Percentiles rank a stretch among this genome's conserved stretches.
These are phyloP conservation scores for Ammospiza maritima DNA, from an alignment of 2,797 vertebrate genomes.

Conservation along the genomic window DNA sequence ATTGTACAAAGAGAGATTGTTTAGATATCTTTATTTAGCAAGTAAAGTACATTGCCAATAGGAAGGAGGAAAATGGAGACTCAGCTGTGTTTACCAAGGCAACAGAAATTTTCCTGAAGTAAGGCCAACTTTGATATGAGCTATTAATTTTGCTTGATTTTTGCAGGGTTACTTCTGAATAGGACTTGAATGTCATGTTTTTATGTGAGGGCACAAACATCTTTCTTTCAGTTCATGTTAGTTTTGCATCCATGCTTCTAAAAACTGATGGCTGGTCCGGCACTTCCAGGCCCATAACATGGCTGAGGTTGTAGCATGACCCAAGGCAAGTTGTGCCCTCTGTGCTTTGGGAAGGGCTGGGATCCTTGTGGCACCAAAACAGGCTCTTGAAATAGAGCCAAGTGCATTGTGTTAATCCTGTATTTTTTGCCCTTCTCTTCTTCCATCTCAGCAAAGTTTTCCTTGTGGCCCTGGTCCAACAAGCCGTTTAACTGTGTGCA, in stretches of 20 bases:
- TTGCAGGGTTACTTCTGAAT: not conserved
- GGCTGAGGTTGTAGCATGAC: not conserved
- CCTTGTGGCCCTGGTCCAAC: not conserved
- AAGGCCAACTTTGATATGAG: conserved; percentile 40
- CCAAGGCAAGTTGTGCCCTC: not conserved
- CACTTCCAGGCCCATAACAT: rapidly evolving
- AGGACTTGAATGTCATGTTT: not conserved
- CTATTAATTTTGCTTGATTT: conserved; percentile 42
- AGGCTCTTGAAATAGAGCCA: not conserved
- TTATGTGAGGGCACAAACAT: not conserved
- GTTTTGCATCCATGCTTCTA: not conserved
- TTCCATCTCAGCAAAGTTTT: not conserved
- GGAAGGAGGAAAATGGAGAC: conserved; percentile 48
- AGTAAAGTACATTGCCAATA: conserved; percentile 25
- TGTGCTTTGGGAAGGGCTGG: not conserved
- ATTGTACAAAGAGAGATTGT: conserved; percentile 46
- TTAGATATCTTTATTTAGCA: conserved; percentile 62
- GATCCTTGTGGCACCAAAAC: not conserved
- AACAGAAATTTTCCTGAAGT: conserved; percentile 60
- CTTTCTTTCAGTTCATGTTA: not conserved
- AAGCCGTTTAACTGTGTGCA: not conserved
- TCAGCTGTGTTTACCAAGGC: conserved; percentile 68
- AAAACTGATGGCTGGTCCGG: not conserved
- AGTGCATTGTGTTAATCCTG: not conserved
- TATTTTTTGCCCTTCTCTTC: not conserved